Evolutionary conservation across 2,113 vertebrate species (phyloP).

Genomic region (Pluvianellus socialis): DNA sequence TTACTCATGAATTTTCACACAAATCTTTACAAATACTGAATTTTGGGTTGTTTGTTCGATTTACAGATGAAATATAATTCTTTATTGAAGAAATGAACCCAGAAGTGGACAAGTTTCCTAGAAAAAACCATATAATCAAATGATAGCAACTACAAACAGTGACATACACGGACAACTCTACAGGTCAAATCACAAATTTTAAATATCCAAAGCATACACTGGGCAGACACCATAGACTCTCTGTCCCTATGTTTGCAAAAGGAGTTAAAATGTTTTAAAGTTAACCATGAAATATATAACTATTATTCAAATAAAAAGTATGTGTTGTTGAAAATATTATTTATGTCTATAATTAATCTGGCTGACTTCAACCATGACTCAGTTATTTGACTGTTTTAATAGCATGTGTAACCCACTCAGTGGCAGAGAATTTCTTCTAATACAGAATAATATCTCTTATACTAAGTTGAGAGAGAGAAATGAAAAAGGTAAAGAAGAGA

Average conservation of each 20-base stretch:
- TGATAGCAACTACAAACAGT: neutral
- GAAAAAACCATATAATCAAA: neutral
- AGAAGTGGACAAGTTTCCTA: neutral
- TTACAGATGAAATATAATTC: neutral
- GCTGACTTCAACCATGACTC: neutral
- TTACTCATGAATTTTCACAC: neutral
- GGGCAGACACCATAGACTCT: neutral
- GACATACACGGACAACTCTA: neutral
- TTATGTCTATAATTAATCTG: neutral
- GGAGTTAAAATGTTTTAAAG: neutral
- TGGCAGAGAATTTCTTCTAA: neutral
- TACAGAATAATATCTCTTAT: neutral
- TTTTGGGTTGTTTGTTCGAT: neutral
- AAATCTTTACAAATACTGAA: neutral
- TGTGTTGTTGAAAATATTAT: neutral
- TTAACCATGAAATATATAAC: neutral
- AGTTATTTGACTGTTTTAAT: neutral
- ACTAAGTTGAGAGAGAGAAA: neutral
- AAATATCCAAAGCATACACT: neutral
- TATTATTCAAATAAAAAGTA: neutral
- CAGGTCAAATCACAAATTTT: neutral
- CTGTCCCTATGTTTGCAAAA: neutral
- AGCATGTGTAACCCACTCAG: neutral
- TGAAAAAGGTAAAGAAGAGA: neutral
- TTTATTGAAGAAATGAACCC: neutral